Evolutionary conservation across 30 jellyfish, hydroid and myxozoan species (phyloP).

Genomic region (Aurelia aurita complex sp. Pacific): DNA sequence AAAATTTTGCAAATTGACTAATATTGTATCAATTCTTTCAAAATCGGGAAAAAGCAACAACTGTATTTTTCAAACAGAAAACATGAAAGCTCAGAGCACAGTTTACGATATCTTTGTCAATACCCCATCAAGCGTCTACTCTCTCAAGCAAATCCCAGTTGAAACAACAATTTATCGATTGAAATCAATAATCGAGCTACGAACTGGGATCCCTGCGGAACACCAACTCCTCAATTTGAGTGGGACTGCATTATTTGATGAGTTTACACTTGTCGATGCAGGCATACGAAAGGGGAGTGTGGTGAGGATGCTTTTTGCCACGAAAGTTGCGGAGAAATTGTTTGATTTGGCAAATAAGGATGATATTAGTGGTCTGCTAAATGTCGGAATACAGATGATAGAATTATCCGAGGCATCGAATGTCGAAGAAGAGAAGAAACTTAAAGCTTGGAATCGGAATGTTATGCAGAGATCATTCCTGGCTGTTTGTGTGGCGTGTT

Average conservation of each 20-base stretch:
- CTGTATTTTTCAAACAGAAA: not conserved
- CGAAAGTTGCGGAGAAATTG: slow-evolving; percentile 23
- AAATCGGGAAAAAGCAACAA: too few species aligned
- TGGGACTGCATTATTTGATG: slow-evolving; percentile 10
- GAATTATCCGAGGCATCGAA: slow-evolving; percentile 28
- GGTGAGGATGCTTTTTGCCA: slow-evolving; percentile 27
- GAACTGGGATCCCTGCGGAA: slow-evolving; percentile 63
- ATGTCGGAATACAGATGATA: slow-evolving; percentile 42
- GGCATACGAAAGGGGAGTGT: slow-evolving; percentile 22
- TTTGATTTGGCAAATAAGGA: slow-evolving; percentile 22
- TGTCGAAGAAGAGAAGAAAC: slow-evolving; percentile 21
- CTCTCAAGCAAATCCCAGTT: slow-evolving; percentile 14
- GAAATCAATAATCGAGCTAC: slow-evolving; percentile 38
- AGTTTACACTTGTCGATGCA: slow-evolving; percentile 12
- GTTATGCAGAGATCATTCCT: slow-evolving; percentile 49
- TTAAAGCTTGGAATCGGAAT: slow-evolving; percentile 31
- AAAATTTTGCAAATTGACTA: too few species aligned
- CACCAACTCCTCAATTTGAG: slow-evolving; percentile 32
- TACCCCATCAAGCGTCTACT: slow-evolving; percentile 40
- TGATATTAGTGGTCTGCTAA: slow-evolving; percentile 35
- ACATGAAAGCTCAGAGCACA: slow-evolving; percentile 26
- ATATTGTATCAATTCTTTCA: too few species aligned
- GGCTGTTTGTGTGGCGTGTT: slow-evolving; percentile 55
- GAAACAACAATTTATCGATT: slow-evolving; percentile 18
- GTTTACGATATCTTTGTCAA: slow-evolving; percentile 19